Evolutionary conservation across 2,888 invertebrate genomes (phyloP), one percentile per base, ranked within the genome.

Genomic region (Exocentrus adspersus): DNA sequence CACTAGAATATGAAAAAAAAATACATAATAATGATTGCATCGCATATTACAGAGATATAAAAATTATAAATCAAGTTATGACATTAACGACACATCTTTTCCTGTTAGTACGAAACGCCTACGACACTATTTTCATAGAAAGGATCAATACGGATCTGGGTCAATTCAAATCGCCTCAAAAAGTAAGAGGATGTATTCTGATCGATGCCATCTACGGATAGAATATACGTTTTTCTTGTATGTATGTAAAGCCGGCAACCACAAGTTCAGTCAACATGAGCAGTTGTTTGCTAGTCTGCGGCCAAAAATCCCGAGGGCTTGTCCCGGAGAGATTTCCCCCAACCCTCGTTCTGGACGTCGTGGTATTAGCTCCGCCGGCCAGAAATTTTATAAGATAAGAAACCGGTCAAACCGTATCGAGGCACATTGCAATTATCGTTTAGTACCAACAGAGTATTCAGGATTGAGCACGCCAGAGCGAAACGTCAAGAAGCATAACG

Each of bases 1-100:
- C 81, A 98, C 97, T 97, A 88, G 56, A 75, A 76, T 32, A 48
- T 62, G 69, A 69, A 61, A 30, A 62, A 32, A 32, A 12, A 24
- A 24, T 24, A 24, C 7, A 24, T 24, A 5, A 24, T 24, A 24
- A n/a, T n/a, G n/a, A 12, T n/a, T n/a, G n/a, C n/a, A n/a, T n/a
- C 3, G 7, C 7, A 24, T 24, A 24, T 24, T 24, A 24, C 7
- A 24, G n/a, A n/a, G n/a, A n/a, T n/a, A n/a, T n/a, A n/a, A n/a
- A n/a, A n/a, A n/a, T n/a, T n/a, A n/a, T n/a, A n/a, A n/a, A n/a
- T n/a, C n/a, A n/a, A n/a, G n/a, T n/a, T n/a, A n/a, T n/a, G n/a
- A n/a, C n/a, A n/a, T n/a, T n/a, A n/a, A n/a, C n/a, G n/a, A n/a
- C n/a, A n/a, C n/a, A n/a, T n/a, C n/a, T n/a, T n/a, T n/a, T n/a